These are phyloP conservation scores for Drosophila picticornis DNA, from an alignment of 2,888 invertebrate genomes.

Conservation along the genomic window DNA sequence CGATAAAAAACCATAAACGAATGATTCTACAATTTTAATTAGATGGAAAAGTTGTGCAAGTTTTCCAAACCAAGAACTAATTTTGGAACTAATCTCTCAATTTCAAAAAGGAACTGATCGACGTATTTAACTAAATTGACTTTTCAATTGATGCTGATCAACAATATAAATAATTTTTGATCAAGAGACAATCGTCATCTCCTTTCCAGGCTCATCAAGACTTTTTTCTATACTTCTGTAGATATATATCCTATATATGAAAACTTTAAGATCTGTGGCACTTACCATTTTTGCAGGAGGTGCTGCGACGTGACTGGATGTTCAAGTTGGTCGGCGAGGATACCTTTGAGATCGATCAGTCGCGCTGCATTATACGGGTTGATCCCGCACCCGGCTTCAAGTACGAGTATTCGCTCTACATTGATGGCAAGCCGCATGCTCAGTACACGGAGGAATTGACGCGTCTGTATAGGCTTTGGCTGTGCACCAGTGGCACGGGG, in stretches of 20 bases:
- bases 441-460: constrained; percentile 93
- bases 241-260: not conserved
- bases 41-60: too few species aligned
- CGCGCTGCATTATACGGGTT: constrained; percentile 85
- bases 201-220: too few species aligned
- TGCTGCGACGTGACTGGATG: constrained; percentile 94
- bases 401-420: constrained; percentile 92
- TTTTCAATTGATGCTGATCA: not conserved
- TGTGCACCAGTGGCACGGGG: constrained; percentile 81
- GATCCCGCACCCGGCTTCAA: constrained; percentile 90
- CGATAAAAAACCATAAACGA: not conserved
- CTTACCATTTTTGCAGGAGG: constrained; percentile 86
- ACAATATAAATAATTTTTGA: not conserved
- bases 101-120: not conserved
- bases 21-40: not conserved
- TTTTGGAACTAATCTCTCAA: not conserved
- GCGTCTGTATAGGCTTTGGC: constrained; percentile 91
- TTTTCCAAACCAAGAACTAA: not conserved
- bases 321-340: constrained; percentile 96
- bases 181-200: not conserved
- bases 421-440: constrained; percentile 92
- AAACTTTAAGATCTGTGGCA: not conserved
- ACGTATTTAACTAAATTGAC: not conserved
- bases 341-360: constrained; percentile 89
- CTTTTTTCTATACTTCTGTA: not conserved